Percentiles rank a stretch among this genome's conserved stretches.
phyloP scores from a whole-genome alignment of 2,113 vertebrate species.

The Poicephalus gulielmi region DNA sequence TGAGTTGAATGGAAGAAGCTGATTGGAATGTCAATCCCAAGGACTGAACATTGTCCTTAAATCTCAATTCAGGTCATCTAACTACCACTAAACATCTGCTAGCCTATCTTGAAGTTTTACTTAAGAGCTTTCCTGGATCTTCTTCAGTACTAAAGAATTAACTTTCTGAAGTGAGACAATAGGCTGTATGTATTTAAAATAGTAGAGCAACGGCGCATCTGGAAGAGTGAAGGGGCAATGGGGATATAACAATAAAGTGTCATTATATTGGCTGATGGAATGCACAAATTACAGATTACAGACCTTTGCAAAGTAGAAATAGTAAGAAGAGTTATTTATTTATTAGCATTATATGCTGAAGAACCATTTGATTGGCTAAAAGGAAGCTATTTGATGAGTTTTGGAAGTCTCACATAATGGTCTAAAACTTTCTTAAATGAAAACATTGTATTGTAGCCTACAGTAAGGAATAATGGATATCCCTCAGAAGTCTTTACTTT shows the following conservation, averaged over 20 bases:
- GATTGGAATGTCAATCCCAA: not conserved
- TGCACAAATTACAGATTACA: not conserved
- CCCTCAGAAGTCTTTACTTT: constrained; percentile 50
- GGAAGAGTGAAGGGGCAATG: not conserved
- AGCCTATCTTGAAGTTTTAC: not conserved
- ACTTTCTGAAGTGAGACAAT: not conserved
- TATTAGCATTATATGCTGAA: constrained; percentile 5
- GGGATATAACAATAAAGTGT: not conserved
- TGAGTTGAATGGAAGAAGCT: not conserved
- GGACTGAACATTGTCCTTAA: not conserved
- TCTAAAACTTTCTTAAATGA: constrained; percentile 54
- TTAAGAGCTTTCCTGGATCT: not conserved
- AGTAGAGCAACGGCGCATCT: not conserved
- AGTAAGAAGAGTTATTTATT: constrained; percentile 9
- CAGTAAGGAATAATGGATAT: constrained; percentile 56
- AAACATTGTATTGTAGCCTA: constrained; percentile 51
- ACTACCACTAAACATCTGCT: not conserved
- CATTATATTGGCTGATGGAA: not conserved
- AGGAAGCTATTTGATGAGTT: constrained; percentile 22
- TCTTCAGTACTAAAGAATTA: not conserved
- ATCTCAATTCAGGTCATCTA: not conserved
- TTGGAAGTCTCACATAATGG: constrained; percentile 34
- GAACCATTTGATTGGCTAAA: not conserved
- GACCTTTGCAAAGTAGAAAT: not conserved
- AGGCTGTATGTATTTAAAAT: not conserved